Base-by-base conservation (phyloP, 1,140 invertebrate species). In the Laodelphax striatellus region DNA sequence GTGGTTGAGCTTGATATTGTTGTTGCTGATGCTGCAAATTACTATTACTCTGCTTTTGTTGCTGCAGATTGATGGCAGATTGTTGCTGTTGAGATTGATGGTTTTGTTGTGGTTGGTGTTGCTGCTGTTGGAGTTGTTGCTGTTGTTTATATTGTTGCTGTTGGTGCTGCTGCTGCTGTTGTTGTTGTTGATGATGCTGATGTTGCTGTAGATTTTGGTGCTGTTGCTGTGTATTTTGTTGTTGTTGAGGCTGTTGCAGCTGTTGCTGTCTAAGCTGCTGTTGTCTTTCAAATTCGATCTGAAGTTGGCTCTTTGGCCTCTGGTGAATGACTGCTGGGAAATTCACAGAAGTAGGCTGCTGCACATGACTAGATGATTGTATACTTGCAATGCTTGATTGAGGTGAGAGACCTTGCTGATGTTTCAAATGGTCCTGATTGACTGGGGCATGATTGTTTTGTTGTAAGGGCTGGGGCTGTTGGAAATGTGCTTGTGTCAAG, bases 171-270 rank as follows among this genome's bases (percentile, higher is more conserved):
- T 21, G 44, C 17, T 60, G 54, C 17, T 54, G 57, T 52, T 55
- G 58, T 31, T 52, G 58, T 54, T 59, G 64, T 56, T 62, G 60
- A 17, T 63, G 60, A 17, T 58, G 53, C 16, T 56, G 52, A 16
- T 55, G 55, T 19, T 57, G 52, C 38, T 63, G 63, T 42, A 59
- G 56, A 10, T 62, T 46, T n/a, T n/a, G n/a, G 6, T 41, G 19
- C 28, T 55, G 54, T 59, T 61, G 63, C 52, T 44, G 61, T 28
- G 59, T 60, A 14, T 79, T 70, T 66, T 79, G 73, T 64, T 76
- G 74, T 10, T 71, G 68, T 62, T 76, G 65, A 66, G 72, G 70
- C 65, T 74, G 72, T 58, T 71, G 70, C 63, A 63, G 66, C 19
- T 64, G 63, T 59, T 68, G 65, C 58, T 68, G 69, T 8, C 68